phyloP scores from a whole-genome alignment of 2,797 vertebrate species.

The Threskiornis aethiopicus region DNA sequence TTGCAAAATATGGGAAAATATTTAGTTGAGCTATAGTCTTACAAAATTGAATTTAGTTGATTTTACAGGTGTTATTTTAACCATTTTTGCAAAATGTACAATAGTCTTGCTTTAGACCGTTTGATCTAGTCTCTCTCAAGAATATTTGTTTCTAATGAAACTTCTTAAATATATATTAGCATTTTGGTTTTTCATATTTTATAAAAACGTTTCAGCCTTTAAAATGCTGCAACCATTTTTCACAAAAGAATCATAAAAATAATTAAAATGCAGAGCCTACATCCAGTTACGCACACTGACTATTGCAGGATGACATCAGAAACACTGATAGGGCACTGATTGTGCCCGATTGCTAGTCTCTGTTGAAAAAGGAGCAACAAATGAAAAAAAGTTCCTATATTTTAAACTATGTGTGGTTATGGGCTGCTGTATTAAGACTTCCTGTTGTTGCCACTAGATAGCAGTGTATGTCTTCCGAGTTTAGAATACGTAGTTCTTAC shows the following conservation, averaged over 20 bases:
- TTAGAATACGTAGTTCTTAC: not conserved
- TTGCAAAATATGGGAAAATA: not conserved
- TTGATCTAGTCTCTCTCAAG: not conserved
- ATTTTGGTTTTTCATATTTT: not conserved
- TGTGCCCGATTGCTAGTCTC: not conserved
- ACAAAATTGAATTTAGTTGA: not conserved
- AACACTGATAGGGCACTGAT: not conserved
- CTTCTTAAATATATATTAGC: not conserved
- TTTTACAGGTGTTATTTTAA: not conserved
- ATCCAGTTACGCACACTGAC: not conserved
- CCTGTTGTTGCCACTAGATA: conserved; percentile 66
- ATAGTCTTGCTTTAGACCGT: not conserved
- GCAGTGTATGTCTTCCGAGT: conserved; percentile 64
- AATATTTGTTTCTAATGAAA: not conserved
- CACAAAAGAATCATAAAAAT: not conserved
- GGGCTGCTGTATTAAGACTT: not conserved
- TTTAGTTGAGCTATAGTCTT: not conserved
- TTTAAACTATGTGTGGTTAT: not conserved
- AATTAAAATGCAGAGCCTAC: not conserved
- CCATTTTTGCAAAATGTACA: not conserved
- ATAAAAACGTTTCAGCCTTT: not conserved
- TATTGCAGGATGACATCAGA: not conserved
- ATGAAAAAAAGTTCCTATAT: not conserved
- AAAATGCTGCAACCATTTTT: not conserved
- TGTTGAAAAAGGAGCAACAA: not conserved